Evolutionary conservation across 2,797 vertebrate genomes (phyloP), one percentile per base, ranked within the genome.

Genomic region (Glyptemys insculpta): DNA sequence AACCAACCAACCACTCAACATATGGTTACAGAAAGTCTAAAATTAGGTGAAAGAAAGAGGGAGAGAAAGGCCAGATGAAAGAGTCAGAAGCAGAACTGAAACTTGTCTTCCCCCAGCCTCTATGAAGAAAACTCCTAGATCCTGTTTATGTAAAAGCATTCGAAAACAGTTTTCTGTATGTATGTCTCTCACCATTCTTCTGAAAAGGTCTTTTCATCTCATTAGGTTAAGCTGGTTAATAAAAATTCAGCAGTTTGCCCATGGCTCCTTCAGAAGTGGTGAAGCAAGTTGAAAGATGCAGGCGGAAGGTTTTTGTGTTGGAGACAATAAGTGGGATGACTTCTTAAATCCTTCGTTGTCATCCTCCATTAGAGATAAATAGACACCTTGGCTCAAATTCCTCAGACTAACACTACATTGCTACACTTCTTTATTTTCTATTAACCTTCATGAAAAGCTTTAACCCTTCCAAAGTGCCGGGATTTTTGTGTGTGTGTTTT

Each of bases 151-250:
- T 91, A 88, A 97, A 97, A 97, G 93, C 76, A 96, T 93, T 81
- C 25, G 49, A 93, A 97, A 95, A 4, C 62, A 65, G 34, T 88
- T 94, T 94, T 94, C 76, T 94, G 34, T 88, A 4, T 82, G 87
- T 49, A 49, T 41, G 87, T 86, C 81, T 91, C 57, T 27, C 83
- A 49, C 65, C 47, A 57, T 90, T 97, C 98, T 98, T 99, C 98
- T 98, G 98, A 98, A 98, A 99, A 99, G 98, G 98, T 98, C 98
- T 98, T 99, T 99, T 99, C 99, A 99, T 99, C 99, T 99, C 99
- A 99, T 99, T 99, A 99, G 98, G 98, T 98, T 99, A 99, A 99
- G 99, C 99, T 99, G 99, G 99, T 99, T 99, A 99, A 99, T 99
- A 99, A 99, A 99, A 99, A 99, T 99, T 98, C 98, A 98, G 98